Conservation (phyloP, 2,113 vertebrate species). For the Corythornis vintsioides region DNA sequence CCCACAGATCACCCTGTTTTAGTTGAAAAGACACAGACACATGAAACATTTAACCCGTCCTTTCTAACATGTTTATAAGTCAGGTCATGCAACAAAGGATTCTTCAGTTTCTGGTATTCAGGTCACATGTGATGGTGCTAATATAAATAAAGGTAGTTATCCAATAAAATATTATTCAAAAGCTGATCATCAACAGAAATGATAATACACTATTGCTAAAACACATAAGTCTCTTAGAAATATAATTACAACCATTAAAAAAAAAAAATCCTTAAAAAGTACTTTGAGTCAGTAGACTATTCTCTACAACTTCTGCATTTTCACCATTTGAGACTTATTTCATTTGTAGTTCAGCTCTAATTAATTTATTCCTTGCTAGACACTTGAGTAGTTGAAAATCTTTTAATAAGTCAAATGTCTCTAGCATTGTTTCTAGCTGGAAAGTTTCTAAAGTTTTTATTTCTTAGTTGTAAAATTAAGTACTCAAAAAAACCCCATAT, state of each 20-base stretch:
- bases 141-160: neutral
- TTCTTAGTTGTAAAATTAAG: neutral
- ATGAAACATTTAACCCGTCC: neutral
- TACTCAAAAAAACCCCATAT: neutral
- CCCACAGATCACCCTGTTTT: neutral
- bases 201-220: neutral
- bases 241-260: neutral
- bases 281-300: neutral
- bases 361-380: neutral
- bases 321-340: neutral
- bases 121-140: neutral
- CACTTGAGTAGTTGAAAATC: neutral
- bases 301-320: neutral
- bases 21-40: neutral
- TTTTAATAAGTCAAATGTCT: neutral
- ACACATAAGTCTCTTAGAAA: neutral
- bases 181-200: neutral
- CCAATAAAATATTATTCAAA: neutral
- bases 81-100: neutral
- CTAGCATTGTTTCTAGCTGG: neutral
- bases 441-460: neutral
- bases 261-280: neutral
- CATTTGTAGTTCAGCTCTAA: neutral
- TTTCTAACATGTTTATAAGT: neutral
- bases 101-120: neutral